These are phyloP conservation scores for Tigriopus japonicus DNA, from an alignment of 1,140 invertebrate species.

Conservation along the genomic window DNA sequence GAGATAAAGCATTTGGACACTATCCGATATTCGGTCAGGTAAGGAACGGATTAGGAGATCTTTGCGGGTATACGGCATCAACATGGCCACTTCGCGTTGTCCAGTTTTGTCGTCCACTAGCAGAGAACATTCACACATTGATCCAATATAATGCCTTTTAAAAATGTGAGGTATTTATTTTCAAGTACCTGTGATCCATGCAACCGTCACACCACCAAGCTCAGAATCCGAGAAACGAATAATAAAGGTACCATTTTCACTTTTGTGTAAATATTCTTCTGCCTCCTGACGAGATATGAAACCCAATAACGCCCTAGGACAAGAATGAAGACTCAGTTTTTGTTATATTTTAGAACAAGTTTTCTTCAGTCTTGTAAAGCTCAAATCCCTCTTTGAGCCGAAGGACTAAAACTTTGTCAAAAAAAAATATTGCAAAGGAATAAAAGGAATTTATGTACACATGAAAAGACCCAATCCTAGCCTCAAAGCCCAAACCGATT, in stretches of 20 bases:
- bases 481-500: too few relatives aligned
- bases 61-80: conserved; percentile 77
- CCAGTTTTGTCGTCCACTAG: conserved; percentile 25
- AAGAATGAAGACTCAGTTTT: too few relatives aligned
- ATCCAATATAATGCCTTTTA: neutral
- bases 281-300: conserved; percentile 11
- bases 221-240: conserved; percentile 86
- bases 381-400: too few relatives aligned
- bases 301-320: neutral
- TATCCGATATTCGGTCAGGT: conserved; percentile 70
- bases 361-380: too few relatives aligned
- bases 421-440: too few relatives aligned
- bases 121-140: neutral
- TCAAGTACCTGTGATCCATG: conserved; percentile 44
- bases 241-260: conserved; percentile 56
- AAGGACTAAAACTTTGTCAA: too few relatives aligned
- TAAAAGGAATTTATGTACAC: too few relatives aligned
- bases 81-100: conserved; percentile 52
- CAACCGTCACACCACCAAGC: conserved; percentile 83
- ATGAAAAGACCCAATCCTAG: too few relatives aligned
- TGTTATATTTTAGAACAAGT: too few relatives aligned
- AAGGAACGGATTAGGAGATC: conserved; percentile 74
- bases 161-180: conserved; percentile 14
- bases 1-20: conserved; percentile 56
- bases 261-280: conserved; percentile 7